Evolutionary conservation across 1,140 invertebrate genomes (phyloP), one percentile per base, ranked within the genome.

Genomic region (Lerema accius): DNA sequence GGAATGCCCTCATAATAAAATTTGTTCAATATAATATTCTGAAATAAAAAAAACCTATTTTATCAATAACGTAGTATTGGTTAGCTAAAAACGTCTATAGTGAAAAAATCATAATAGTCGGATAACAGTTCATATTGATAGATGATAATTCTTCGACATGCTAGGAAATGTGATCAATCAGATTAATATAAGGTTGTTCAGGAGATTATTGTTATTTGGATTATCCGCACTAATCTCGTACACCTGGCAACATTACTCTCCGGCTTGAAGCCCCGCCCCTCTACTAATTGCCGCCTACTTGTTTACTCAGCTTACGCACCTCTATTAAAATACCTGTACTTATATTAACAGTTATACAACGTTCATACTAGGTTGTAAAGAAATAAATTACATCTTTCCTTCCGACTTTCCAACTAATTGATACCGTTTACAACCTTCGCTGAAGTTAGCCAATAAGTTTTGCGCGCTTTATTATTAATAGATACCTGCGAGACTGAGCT

Each of bases 261-360:
- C 67, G 62, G 74, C 74, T 71, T 69, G 58, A 50, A 53, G 69
- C 65, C 50, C 73, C 79, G 80, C 82, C 83, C 75, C 55, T 4
- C 49, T 10, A 70, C 79, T 84, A 86, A 87, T 87, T 82, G 75
- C 80, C 75, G 74, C 74, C 77, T 83, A 78, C 80, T 80, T 83
- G 78, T 80, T 88, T 84, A 84, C 79, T 76, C 78, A 85, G 68
- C 56, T 55, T 65, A 65, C 51, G 43, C 51, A 60, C 60, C 48
- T 37, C 45, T 61, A 71, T 79, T 68, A 68, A 71, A 73, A 67
- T 63, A 60, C 63, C 62, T 32, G 43, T 63, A 56, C 39, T 53
- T 42, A 50, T 45, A 49, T 65, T 59, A 64, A 71, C 63, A 45
- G 49, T 63, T 64, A 55, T 53, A 63, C 53, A 63, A 63, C 51